Evolutionary conservation across 1,140 invertebrate genomes (phyloP).

Genomic region (Drepana arcuata): DNA sequence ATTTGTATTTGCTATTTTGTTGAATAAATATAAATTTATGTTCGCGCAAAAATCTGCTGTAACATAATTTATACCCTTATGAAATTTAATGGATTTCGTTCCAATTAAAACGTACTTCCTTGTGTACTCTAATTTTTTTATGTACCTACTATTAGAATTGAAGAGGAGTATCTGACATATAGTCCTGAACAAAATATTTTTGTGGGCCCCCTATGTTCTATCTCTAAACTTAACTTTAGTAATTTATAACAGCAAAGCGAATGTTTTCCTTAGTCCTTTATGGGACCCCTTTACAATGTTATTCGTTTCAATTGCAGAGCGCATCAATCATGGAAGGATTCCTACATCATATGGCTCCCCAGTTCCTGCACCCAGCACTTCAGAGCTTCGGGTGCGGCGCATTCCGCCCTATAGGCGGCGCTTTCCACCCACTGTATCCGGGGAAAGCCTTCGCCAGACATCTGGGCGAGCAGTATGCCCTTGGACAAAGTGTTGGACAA

Average conservation of each 20-base stretch:
- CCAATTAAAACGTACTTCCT: conserved; percentile 14
- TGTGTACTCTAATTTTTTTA: conserved; percentile 1
- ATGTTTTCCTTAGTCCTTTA: conserved; percentile 3
- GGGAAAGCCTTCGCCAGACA: conserved; percentile 68
- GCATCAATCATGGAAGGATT: conserved; percentile 59
- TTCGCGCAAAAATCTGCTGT: too few species aligned
- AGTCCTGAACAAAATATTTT: too few species aligned
- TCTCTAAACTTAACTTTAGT: not conserved
- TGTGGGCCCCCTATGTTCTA: too few species aligned
- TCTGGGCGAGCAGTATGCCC: conserved; percentile 66
- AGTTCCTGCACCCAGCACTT: conserved; percentile 67
- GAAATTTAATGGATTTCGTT: too few species aligned
- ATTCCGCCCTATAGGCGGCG: conserved; percentile 64
- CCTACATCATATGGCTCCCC: conserved; percentile 68
- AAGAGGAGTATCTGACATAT: not conserved
- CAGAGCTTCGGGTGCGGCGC: conserved; percentile 69
- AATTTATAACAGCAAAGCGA: conserved; percentile 3
- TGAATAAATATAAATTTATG: too few species aligned
- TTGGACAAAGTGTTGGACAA: conserved; percentile 65
- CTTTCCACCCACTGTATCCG: conserved; percentile 66
- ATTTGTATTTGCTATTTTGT: too few species aligned
- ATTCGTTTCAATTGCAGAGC: too few species aligned
- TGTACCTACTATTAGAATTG: not conserved
- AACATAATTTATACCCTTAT: too few species aligned
- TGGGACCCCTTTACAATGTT: conserved; percentile 4